Evolutionary conservation across 2,888 invertebrate genomes (phyloP), one percentile per base, ranked within the genome.

Genomic region (Physocephala rufipes): DNA sequence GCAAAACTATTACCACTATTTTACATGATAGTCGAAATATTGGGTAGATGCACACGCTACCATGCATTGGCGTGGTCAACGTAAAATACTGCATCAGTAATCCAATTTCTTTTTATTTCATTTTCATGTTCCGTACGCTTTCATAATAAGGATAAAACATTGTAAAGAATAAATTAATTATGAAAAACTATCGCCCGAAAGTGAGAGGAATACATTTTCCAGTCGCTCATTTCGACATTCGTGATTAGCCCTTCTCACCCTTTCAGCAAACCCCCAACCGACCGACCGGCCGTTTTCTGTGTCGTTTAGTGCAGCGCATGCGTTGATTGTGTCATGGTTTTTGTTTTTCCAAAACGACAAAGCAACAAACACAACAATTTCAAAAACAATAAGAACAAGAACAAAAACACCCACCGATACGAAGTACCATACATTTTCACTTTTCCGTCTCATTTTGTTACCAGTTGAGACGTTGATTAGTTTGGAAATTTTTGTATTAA

Each of bases 321-420:
- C 72, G 76, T 74, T 74, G 81, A 82, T 82, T 82, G 82, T 81
- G 82, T 82, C 82, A 82, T 82, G 74, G 74, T 63, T 21, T 21
- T 70, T 71, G 74, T 63, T 65, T 67, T 28, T 16, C 43, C 53
- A 24, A 61, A 5, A 30, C 55, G 51, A 5, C 43, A 67, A 55
- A 67, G 43, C 66, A 66, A 43, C 43, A 66, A n/a, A n/a, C 28
- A 64, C 64, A 64, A 24, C 24, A 64, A 43, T 24, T 47, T 47
- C 62, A 61, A 26, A 28, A 5, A 36, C 61, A 13, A 62, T 19
- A 47, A n/a, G n/a, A 62, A 5, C 13, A 36, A 61, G 28, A 61
- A 7, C 61, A 61, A 36, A 16, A 45, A 26, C 63, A 45, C 15
- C n/a, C 15, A 36, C 63, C 5, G 12, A 19, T 53, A 28, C 15